Base-by-base conservation (phyloP, 2,888 invertebrate species). In the Acrocyrtus sp. region DNA sequence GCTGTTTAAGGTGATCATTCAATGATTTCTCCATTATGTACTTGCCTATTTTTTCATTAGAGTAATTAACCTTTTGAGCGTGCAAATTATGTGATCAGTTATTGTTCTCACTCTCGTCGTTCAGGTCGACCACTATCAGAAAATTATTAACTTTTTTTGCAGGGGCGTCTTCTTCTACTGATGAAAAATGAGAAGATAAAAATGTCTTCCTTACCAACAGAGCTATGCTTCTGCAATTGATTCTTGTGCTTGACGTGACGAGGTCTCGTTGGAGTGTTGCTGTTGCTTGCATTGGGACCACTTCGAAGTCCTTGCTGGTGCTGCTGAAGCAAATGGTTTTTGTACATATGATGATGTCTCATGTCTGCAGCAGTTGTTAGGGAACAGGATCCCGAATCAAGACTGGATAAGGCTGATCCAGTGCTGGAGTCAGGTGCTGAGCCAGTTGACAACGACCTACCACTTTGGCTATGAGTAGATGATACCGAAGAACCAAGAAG, bases 231-330 rank as follows among this genome's bases (percentile, higher is more conserved):
- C 54, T 81, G 80, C 5, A 82, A 72, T 48, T 82, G 81, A 69
- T 81, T 82, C 73, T 82, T 82, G 51, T 79, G 81, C 65, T 83
- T 83, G 72, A 82, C 78, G 54, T 82, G 82, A 27, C 82, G 62
- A 3, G 80, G 81, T 43, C 81, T 69, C 10, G 75, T 75, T 29
- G 80, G 79, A 0, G 78, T 80, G 47, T 67, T 53, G 61, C 56
- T 62, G 57, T 34, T 70, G 47, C 53, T 39, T 19, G 51, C 29
- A 22, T 51, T 62, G 10, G 26, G 26, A 5, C 29, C 21, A 1
- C 15, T 41, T 15, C 39, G 39, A 15, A 53, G 29, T n/a, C 48
- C 50, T 45, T 51, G 61, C 43, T 41, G 47, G 45, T 56, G 60
- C 26, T 26, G 50, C 29, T 58, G 65, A 21, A 62, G 50, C 53